These are phyloP conservation scores for Trinorchestia longiramus DNA, from an alignment of 1,140 invertebrate genomes.

Conservation along the genomic window DNA sequence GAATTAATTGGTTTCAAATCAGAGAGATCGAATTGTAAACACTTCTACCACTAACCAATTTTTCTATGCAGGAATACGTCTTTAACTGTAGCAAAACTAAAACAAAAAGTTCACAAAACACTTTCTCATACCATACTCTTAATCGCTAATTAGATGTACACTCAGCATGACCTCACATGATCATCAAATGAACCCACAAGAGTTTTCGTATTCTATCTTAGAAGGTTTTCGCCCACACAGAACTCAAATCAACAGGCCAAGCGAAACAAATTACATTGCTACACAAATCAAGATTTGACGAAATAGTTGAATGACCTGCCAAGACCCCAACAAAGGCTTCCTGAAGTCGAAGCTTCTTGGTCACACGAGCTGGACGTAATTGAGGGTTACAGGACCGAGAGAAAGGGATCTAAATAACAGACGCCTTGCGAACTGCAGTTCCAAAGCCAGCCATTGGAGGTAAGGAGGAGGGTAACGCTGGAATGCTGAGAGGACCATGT, in stretches of 20 bases:
- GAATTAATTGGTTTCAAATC: not conserved
- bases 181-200: too few species aligned
- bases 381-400: not conserved
- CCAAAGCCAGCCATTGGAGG: not conserved
- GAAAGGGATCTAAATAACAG: not conserved
- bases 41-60: not conserved
- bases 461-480: not conserved
- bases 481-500: not conserved
- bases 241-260: not conserved
- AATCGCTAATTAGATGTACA: too few species aligned
- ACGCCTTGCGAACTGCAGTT: not conserved
- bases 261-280: not conserved
- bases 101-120: not conserved
- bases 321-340: not conserved
- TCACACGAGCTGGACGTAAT: not conserved
- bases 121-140: too few species aligned
- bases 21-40: not conserved
- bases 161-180: too few species aligned
- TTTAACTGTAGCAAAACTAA: not conserved
- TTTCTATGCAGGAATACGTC: not conserved
- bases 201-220: too few species aligned
- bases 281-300: not conserved
- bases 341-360: not conserved
- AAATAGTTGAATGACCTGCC: not conserved
- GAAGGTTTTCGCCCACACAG: too few species aligned